Conservation (phyloP, 2,888 invertebrate genomes). For the Synergus gifuensis region DNA sequence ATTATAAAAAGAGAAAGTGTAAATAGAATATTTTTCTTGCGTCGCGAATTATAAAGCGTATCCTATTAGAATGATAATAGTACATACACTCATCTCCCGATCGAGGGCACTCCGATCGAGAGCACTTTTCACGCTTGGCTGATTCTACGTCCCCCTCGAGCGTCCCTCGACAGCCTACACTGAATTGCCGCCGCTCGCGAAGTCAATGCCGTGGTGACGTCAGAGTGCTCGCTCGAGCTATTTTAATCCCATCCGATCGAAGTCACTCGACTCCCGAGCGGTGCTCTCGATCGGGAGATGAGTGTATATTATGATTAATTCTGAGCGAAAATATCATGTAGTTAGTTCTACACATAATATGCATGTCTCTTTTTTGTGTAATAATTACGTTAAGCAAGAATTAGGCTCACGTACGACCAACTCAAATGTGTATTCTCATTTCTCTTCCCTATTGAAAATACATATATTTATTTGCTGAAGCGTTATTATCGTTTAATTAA, state of each 20-base stretch:
- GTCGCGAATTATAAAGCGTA: background rate
- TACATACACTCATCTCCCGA: too few species aligned
- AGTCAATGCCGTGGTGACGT: too few species aligned
- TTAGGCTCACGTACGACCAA: background rate
- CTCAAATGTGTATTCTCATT: constrained; percentile 5
- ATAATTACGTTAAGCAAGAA: background rate
- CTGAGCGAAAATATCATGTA: background rate
- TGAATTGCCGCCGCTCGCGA: too few species aligned
- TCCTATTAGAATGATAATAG: background rate
- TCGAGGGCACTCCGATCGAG: too few species aligned
- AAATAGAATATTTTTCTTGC: background rate
- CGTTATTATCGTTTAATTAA: constrained; percentile 6
- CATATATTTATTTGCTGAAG: constrained; percentile 16
- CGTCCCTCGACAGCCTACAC: too few species aligned
- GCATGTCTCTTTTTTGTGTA: constrained; percentile 22
- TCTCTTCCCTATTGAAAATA: background rate
- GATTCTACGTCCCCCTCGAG: too few species aligned
- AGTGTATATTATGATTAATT: background rate
- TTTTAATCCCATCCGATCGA: too few species aligned
- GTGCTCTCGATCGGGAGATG: too few species aligned
- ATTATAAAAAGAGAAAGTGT: background rate
- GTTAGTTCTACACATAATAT: background rate
- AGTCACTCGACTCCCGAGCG: too few species aligned
- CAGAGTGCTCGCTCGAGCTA: too few species aligned
- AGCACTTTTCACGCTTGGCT: too few species aligned